Base-by-base conservation (phyloP, 1,140 invertebrate genomes). In the Pogonomyrmex californicus region DNA sequence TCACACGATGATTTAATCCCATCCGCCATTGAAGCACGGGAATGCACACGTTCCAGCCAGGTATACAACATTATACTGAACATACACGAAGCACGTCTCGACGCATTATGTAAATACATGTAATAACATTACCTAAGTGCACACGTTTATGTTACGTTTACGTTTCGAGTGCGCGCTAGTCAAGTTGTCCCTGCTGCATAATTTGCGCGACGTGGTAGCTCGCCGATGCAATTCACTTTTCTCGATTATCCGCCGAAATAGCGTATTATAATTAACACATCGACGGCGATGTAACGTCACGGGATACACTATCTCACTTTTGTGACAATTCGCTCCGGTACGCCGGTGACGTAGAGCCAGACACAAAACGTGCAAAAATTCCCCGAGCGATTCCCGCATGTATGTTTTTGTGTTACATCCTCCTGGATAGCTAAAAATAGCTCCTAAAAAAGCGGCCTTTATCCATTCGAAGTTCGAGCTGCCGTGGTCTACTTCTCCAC, bases 91-190 rank as follows among this genome's bases (percentile, higher is more conserved):
- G 38, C 79, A 82, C 68, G 68, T 83, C 79, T 75, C 79, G 41
- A 38, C 79, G 79, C 56, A 75, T 83, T 83, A 83, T 83, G 79
- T 75, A 83, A 83, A 83, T 83, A 71, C 54, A 12, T 60, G 68
- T 73, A 83, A 83, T 83, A 73, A 83, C 54, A 75, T 83, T 83
- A 83, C n/a, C 79, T 75, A 83, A 60, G 79, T 75, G 68, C 68
- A 73, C 71, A 83, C 79, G 51, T 71, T 82, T 71, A 60, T 41
- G 70, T 73, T 66, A 66, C 65, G 41, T 44, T 75, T 83, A 73
- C 68, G 79, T 62, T 83, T 83, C 79, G 41, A 75, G 68, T 49
- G 17, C 14, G 23, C 66, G 54, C 79, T 44, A 82, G 79, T 82
- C 54, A 60, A 83, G 79, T 82, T 73, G 66, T 60, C 66, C 66